Base-by-base conservation (phyloP, 1,140 invertebrate genomes). In the Heliconius hewitsoni region DNA sequence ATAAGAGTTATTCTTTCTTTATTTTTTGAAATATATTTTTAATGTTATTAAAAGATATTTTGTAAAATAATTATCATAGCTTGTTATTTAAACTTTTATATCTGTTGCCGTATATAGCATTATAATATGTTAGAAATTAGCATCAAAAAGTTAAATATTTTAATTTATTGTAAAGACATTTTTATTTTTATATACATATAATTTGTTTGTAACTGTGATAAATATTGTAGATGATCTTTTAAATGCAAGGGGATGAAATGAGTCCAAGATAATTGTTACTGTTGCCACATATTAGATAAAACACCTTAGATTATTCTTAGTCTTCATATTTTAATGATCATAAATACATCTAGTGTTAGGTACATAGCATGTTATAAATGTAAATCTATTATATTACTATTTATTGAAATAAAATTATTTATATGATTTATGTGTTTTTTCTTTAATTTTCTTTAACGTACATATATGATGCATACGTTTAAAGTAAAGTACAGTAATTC, bases 131-230 rank as follows among this genome's bases (percentile, higher is more conserved):
- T 83, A 85, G 81, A 74, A 50, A 18, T 76, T 84, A 79, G 46
- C 80, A 73, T 75, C 37, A 57, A 60, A 73, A 74, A 19, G 18
- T 50, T 6, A 27, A 79, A 60, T 70, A 78, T 66, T 57, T 66
- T 66, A 13, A 66, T 30, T 66, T 66, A 57, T 57, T 9, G 8
- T 57, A 30, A 30, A 66, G 11, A 66, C 30, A 66, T 66, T 8
- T 57, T 30, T 66, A 66, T 66, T 66, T 66, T 66, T 66, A 66
- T 66, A 11, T 30, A 66, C 60, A 77, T 78, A 27, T 78, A 27
- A 70, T 78, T 66, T 77, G 79, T 84, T 85, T 83, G 66, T 82
- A 80, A 85, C 86, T 85, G 86, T 87, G 86, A 87, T 87, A 84
- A 80, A 81, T 84, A 85, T 83, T 83, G 72, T 81, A 79, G 73